A percentile compares a stretch with the other conserved stretches of the same genome.
Evolutionary conservation across 2,113 vertebrate species (phyloP).

Genomic region (Glaucomys volans): DNA sequence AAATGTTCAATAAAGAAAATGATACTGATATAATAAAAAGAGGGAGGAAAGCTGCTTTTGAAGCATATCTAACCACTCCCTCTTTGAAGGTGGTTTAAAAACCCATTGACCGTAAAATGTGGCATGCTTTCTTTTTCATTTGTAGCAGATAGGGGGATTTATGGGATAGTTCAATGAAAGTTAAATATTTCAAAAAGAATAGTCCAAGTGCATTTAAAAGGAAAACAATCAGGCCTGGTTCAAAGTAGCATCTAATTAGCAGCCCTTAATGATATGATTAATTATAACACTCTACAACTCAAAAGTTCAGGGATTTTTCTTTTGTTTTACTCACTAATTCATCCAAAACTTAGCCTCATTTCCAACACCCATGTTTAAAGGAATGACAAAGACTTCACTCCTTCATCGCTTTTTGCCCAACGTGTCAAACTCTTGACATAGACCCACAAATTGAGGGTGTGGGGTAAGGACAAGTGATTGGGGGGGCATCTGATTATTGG

Average conservation of each 20-base stretch:
- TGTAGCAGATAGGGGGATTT: slow-evolving; percentile 10
- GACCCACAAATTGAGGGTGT: not conserved
- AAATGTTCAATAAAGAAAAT: slow-evolving; percentile 66
- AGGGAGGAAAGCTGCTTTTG: slow-evolving; percentile 42
- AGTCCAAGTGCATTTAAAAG: not conserved
- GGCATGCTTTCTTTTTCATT: not conserved
- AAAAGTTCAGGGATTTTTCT: not conserved
- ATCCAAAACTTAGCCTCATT: not conserved
- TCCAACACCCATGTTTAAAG: not conserved
- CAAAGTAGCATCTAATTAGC: not conserved
- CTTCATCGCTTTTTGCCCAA: not conserved
- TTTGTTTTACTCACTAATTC: not conserved
- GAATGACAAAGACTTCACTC: not conserved
- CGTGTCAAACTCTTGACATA: not conserved
- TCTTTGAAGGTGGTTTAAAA: slow-evolving; percentile 67
- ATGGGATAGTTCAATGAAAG: slow-evolving; percentile 5
- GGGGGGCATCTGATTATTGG: not conserved
- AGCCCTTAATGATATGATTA: not conserved
- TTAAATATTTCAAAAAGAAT: not conserved
- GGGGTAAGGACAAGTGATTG: not conserved
- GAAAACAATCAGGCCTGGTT: not conserved
- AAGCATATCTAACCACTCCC: slow-evolving; percentile 32
- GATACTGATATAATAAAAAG: slow-evolving; percentile 50
- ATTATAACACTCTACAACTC: slow-evolving; percentile 14
- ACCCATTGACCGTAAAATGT: slow-evolving; percentile 27